phyloP scores from a whole-genome alignment of 2,113 vertebrate species.

The Indicator indicator region DNA sequence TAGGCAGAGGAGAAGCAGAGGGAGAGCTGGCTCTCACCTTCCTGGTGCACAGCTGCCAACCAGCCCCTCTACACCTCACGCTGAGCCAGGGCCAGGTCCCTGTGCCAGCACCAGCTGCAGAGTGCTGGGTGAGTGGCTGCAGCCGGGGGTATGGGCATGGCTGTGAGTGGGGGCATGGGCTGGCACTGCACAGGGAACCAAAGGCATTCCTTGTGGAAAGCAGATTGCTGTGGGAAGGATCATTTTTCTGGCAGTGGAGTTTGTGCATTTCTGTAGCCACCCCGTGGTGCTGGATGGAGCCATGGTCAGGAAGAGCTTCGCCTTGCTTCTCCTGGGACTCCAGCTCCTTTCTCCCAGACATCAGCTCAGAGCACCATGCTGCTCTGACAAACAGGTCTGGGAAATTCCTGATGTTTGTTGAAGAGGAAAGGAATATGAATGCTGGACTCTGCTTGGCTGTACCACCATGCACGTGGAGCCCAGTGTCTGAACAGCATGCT shows the following conservation, averaged over 20 bases:
- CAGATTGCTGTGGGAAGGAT: rapidly evolving
- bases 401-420: not conserved
- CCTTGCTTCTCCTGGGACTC: rapidly evolving
- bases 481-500: rapidly evolving
- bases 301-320: rapidly evolving
- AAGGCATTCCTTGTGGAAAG: rapidly evolving
- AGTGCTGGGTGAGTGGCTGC: not conserved
- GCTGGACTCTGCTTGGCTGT: not conserved
- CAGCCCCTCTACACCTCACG: not conserved
- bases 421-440: not conserved
- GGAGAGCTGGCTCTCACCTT: not conserved
- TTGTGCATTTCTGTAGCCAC: not conserved
- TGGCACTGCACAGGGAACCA: rapidly evolving
- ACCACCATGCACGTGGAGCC: rapidly evolving
- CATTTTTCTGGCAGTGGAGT: rapidly evolving
- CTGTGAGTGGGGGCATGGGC: too few species aligned
- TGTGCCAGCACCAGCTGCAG: not conserved
- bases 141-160: not conserved
- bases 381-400: not conserved
- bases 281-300: not conserved
- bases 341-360: not conserved
- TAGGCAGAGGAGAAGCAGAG: not conserved
- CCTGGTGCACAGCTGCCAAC: not conserved
- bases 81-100: not conserved
- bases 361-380: not conserved